phyloP scores from a whole-genome alignment of 2,113 vertebrate genomes.

The Psittacula cyanocephala region DNA sequence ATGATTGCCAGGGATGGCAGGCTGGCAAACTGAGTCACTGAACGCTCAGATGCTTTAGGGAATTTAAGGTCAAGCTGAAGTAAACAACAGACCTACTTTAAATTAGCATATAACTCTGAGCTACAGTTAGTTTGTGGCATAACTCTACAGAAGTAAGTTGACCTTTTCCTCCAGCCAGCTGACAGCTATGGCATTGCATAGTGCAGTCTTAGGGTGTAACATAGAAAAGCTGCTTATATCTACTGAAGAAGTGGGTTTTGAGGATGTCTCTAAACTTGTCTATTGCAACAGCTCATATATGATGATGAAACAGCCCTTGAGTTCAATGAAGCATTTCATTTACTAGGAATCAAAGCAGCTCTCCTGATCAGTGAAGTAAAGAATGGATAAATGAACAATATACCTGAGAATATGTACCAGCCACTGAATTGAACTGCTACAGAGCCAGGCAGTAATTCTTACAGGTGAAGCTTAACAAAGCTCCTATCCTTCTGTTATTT shows the following conservation, averaged over 20 bases:
- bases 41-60: neutral
- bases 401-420: neutral
- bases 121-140: neutral
- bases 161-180: neutral
- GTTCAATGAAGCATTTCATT: neutral
- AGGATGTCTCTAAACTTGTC: neutral
- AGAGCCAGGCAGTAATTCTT: neutral
- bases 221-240: neutral
- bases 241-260: neutral
- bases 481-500: neutral
- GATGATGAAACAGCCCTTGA: neutral
- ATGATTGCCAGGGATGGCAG: neutral
- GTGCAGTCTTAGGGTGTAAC: neutral
- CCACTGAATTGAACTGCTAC: neutral
- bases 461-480: neutral
- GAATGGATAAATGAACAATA: neutral
- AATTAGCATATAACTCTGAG: neutral
- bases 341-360: neutral
- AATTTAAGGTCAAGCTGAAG: neutral
- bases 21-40: neutral
- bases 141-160: neutral
- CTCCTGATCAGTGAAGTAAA: neutral
- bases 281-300: neutral
- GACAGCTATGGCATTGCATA: neutral
- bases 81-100: neutral